A percentile compares a stretch with the other conserved stretches of the same genome.
Conservation (phyloP, 2,888 invertebrate species). For the Phytoseiulus persimilis region DNA sequence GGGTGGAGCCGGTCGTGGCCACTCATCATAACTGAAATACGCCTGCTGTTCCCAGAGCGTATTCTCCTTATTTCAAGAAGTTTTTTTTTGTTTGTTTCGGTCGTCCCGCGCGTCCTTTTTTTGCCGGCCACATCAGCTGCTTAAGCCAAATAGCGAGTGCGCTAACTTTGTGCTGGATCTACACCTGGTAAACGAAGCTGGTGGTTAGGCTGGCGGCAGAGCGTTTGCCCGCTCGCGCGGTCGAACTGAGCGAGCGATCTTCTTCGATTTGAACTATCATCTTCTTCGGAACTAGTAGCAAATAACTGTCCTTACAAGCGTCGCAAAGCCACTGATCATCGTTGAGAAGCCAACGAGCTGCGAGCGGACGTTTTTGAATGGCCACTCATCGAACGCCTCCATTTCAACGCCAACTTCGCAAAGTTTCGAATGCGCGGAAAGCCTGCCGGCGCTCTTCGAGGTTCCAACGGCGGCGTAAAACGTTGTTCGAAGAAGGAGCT, state of each 20-base stretch:
- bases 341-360: background rate
- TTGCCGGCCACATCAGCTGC: background rate
- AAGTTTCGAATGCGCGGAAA: background rate
- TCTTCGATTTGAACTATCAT: background rate
- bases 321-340: background rate
- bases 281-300: background rate
- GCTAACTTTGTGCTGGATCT: background rate
- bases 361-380: background rate
- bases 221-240: background rate
- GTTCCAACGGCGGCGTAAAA: background rate
- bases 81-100: background rate
- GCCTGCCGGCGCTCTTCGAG: background rate
- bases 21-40: background rate
- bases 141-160: background rate
- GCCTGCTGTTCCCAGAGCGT: background rate
- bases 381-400: background rate
- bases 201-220: background rate
- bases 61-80: background rate
- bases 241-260: background rate
- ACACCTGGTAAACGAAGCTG: background rate
- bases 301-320: constrained; percentile 5
- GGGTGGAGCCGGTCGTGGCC: background rate
- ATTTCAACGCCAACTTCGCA: background rate
- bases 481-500: background rate
- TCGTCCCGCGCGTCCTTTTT: background rate